phyloP scores from a whole-genome alignment of 2,888 invertebrate species.

The Drosophila paramelanica region DNA sequence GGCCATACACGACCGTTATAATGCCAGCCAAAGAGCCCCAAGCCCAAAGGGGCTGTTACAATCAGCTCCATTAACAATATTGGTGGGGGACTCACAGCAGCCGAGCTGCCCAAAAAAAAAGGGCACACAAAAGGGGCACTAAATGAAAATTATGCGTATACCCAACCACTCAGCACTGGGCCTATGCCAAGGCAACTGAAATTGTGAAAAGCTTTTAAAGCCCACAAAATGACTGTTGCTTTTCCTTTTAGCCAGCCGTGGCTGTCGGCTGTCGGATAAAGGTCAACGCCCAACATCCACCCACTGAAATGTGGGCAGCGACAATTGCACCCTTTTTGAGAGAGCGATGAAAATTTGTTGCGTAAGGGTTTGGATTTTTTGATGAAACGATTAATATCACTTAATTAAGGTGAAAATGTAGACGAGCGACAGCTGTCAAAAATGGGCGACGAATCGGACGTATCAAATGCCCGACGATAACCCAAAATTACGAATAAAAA shows the following conservation, averaged over 20 bases:
- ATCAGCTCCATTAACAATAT: slow-evolving; percentile 76
- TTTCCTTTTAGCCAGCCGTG: slow-evolving; percentile 24
- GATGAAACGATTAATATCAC: slow-evolving; percentile 73
- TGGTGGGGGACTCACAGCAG: slow-evolving; percentile 42
- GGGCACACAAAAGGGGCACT: slow-evolving; percentile 57
- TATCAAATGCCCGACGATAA: slow-evolving; percentile 65
- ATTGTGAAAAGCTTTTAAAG: slow-evolving; percentile 75
- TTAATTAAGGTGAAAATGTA: slow-evolving; percentile 80
- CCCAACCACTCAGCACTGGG: slow-evolving; percentile 21
- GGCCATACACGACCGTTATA: slow-evolving; percentile 15
- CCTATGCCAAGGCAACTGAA: slow-evolving; percentile 41
- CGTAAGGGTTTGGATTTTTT: slow-evolving; percentile 24
- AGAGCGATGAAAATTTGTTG: slow-evolving; percentile 37
- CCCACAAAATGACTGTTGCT: slow-evolving; percentile 61
- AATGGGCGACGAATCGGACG: slow-evolving; percentile 46
- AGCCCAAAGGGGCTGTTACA: slow-evolving; percentile 57
- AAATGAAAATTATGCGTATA: slow-evolving; percentile 75
- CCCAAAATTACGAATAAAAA: slow-evolving; percentile 47
- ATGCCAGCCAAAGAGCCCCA: slow-evolving; percentile 7
- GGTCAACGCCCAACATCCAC: slow-evolving; percentile 32
- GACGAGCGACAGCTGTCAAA: slow-evolving; percentile 77
- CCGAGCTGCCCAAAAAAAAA: slow-evolving; percentile 19
- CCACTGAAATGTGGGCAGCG: not conserved
- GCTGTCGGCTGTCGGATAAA: slow-evolving; percentile 8
- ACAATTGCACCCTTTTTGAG: not conserved